Conservation (phyloP, 2,113 vertebrate species). For the Paracanthobrama guichenoti region DNA sequence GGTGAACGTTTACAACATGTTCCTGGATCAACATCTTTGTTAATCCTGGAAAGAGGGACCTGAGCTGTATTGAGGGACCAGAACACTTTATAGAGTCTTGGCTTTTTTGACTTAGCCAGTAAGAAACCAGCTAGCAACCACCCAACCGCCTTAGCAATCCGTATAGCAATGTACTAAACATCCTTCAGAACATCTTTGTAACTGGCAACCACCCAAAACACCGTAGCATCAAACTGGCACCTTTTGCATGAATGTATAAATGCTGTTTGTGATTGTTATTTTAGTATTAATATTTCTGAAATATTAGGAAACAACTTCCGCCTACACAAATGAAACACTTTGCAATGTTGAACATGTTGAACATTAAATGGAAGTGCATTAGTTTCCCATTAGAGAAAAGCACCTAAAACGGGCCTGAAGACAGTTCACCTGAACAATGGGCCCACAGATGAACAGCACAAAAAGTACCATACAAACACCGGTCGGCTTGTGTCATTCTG, state of each 20-base stretch:
- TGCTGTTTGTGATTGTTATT: neutral
- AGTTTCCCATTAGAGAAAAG: constrained; percentile 28
- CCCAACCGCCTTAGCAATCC: no score
- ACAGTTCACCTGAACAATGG: constrained; percentile 14
- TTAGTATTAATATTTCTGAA: neutral
- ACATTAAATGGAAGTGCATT: constrained; percentile 20
- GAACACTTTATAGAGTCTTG: no score
- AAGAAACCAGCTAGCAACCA: no score
- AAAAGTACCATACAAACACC: neutral
- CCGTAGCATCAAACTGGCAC: no score
- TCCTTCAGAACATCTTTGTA: no score
- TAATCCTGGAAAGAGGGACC: no score
- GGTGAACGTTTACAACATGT: no score
- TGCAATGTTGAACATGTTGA: neutral
- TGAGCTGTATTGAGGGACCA: no score
- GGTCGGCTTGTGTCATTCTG: neutral
- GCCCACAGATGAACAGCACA: neutral
- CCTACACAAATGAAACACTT: neutral
- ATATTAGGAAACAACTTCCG: neutral
- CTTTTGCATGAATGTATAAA: neutral
- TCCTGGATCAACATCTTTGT: no score
- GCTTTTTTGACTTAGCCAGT: no score
- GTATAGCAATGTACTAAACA: no score
- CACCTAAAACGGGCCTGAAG: neutral
- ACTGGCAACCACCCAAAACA: no score